Conservation (phyloP, 2,113 vertebrate genomes). For the Bolborhynchus lineola region DNA sequence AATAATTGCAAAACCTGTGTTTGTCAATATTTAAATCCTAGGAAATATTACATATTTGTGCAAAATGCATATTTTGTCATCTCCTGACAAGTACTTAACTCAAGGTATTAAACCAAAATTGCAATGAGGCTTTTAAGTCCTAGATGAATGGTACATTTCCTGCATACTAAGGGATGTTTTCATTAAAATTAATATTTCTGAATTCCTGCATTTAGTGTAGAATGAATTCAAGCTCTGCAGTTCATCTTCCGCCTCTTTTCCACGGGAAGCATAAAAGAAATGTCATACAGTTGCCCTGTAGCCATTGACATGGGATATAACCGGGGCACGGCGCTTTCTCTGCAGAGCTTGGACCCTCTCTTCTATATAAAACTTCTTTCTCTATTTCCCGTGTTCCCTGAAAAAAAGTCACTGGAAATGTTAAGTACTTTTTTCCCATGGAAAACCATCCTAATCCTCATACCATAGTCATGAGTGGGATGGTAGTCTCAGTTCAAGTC, state of each 20-base stretch:
- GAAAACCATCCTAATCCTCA: not conserved
- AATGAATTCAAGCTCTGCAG: not conserved
- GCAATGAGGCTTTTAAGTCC: slow-evolving; percentile 39
- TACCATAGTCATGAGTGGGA: not conserved
- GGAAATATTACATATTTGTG: not conserved
- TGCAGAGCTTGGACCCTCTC: not conserved
- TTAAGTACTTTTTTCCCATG: not conserved
- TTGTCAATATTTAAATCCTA: slow-evolving; percentile 47
- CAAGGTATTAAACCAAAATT: slow-evolving; percentile 58
- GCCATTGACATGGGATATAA: not conserved
- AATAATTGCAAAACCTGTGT: not conserved
- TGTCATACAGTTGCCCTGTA: not conserved
- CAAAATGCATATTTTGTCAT: slow-evolving; percentile 2
- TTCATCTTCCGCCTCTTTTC: not conserved
- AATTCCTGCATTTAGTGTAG: not conserved
- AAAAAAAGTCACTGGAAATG: not conserved
- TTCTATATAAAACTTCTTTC: not conserved
- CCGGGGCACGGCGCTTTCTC: not conserved
- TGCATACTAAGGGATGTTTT: slow-evolving; percentile 51
- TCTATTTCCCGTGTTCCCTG: not conserved
- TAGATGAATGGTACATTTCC: slow-evolving; percentile 18
- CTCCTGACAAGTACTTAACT: slow-evolving; percentile 26
- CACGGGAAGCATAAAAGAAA: not conserved
- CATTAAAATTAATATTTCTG: slow-evolving; percentile 53
- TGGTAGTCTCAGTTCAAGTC: not conserved